Conservation (phyloP, 2,113 vertebrate species). For the Mirounga angustirostris region DNA sequence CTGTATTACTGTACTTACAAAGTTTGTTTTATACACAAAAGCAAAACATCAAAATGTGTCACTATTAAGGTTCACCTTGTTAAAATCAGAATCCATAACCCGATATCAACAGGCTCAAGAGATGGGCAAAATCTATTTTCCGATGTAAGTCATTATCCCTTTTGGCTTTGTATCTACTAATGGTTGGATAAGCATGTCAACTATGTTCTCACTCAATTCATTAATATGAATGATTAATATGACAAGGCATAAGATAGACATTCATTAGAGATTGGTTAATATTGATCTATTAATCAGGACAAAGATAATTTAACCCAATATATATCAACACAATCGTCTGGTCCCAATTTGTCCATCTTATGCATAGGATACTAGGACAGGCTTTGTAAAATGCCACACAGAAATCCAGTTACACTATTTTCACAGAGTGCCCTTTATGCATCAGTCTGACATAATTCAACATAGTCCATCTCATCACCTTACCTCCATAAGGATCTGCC, state of each 20-base stretch:
- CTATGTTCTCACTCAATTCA: background rate
- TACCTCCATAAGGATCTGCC: background rate
- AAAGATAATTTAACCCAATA: background rate
- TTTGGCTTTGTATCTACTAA: slow-evolving; percentile 21
- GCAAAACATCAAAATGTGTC: background rate
- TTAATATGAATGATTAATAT: slow-evolving; percentile 42
- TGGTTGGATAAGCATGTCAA: background rate
- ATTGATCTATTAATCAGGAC: background rate
- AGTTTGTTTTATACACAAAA: background rate
- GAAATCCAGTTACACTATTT: slow-evolving; percentile 20
- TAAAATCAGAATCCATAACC: slow-evolving; percentile 35
- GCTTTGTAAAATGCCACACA: background rate
- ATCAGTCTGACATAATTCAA: background rate
- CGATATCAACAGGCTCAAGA: background rate
- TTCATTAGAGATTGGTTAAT: background rate
- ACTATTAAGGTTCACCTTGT: slow-evolving; percentile 26
- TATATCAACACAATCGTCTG: background rate
- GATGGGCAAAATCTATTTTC: background rate
- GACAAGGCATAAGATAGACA: background rate
- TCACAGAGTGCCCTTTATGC: background rate
- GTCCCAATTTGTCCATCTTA: background rate
- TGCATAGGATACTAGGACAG: background rate
- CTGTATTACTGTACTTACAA: background rate
- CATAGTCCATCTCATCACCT: slow-evolving; percentile 11
- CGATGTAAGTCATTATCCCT: background rate